These are phyloP conservation scores for Fopius arisanus DNA, from an alignment of 1,140 invertebrate genomes.

Conservation along the genomic window DNA sequence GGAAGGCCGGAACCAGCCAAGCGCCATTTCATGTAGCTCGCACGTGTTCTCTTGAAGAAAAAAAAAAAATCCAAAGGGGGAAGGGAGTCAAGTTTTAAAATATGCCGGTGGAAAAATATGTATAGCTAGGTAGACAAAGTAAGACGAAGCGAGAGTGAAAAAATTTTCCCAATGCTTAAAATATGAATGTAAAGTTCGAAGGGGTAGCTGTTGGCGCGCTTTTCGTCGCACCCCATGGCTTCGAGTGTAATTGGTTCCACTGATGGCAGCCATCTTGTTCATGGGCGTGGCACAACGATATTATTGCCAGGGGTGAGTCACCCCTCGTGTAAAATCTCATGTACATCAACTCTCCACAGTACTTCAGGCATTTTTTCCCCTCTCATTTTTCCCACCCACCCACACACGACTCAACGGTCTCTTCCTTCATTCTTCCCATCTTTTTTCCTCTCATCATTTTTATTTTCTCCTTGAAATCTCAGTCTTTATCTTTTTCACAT, in stretches of 20 bases:
- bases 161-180: conserved; percentile 27
- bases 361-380: not conserved
- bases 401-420: not conserved
- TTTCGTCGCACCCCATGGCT: conserved; percentile 20
- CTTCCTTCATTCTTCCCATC: conserved; percentile 11
- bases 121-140: not conserved
- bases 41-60: conserved; percentile 8
- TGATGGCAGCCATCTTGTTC: conserved; percentile 31
- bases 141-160: not conserved
- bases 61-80: not conserved
- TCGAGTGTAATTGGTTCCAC: conserved; percentile 24
- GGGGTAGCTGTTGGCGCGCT: conserved; percentile 31
- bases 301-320: conserved; percentile 24
- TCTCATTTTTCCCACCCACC: conserved; percentile 14
- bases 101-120: not conserved
- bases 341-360: conserved; percentile 14
- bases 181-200: conserved; percentile 22
- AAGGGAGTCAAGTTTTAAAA: not conserved
- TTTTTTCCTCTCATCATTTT: not conserved
- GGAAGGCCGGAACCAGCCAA: not conserved
- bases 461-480: not conserved
- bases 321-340: conserved; percentile 22
- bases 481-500: not conserved
- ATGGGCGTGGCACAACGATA: conserved; percentile 20
- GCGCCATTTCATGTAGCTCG: conserved; percentile 18